Evolutionary conservation across 2,888 invertebrate genomes (phyloP).

Genomic region (Harpalus rubripes): DNA sequence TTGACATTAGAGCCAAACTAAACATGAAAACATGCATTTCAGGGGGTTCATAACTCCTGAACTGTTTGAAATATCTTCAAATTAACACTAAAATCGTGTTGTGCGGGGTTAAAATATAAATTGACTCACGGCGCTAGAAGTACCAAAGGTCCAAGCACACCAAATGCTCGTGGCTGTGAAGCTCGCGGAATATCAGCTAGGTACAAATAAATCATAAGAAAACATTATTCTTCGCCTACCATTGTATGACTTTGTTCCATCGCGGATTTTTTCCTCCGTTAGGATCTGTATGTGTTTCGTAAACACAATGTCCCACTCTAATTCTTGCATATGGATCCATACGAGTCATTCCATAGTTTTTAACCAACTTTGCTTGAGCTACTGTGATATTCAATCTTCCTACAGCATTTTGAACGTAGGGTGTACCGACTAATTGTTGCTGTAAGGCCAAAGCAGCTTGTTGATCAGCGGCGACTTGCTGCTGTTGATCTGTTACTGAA

Average conservation of each 20-base stretch:
- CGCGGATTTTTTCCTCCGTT: conserved; percentile 97
- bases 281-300: conserved; percentile 96
- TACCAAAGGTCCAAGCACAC: too few species aligned
- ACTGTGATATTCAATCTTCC: conserved; percentile 92
- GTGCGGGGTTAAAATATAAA: too few species aligned
- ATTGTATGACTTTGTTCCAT: conserved; percentile 97
- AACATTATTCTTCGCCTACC: conserved; percentile 79
- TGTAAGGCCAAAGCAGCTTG: conserved; percentile 87
- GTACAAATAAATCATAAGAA: too few species aligned
- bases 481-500: conserved; percentile 80
- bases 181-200: too few species aligned
- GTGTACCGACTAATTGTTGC: conserved; percentile 81
- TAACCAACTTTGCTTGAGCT: conserved; percentile 93
- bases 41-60: too few species aligned
- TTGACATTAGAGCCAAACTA: too few species aligned
- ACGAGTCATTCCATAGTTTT: conserved; percentile 95
- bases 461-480: conserved; percentile 88
- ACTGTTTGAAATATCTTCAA: too few species aligned
- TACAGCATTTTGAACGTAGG: conserved; percentile 78
- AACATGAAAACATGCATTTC: too few species aligned
- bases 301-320: conserved; percentile 95
- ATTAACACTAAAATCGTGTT: too few species aligned
- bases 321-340: conserved; percentile 98
- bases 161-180: too few species aligned
- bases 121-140: too few species aligned